Percentiles rank a stretch among this genome's conserved stretches.
Evolutionary conservation across 1,140 invertebrate genomes (phyloP).

Genomic region (Bombus superbus): DNA sequence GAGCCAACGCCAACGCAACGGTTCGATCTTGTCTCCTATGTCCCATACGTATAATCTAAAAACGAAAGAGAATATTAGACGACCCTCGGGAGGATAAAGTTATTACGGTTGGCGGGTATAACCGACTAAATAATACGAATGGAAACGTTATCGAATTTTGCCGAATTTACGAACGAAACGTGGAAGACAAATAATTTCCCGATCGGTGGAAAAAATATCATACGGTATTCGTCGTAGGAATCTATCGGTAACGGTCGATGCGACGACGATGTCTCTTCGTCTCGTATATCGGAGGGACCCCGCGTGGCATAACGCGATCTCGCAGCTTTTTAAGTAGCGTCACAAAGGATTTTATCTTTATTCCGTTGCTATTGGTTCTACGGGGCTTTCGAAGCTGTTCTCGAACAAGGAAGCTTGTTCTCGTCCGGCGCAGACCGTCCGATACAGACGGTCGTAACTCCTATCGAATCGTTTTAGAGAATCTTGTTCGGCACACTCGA

Average conservation of each 20-base stretch:
- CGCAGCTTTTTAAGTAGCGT: neutral
- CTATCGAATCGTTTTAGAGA: neutral
- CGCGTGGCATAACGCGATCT: too few species aligned
- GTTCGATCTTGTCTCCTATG: neutral
- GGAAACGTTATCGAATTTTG: neutral
- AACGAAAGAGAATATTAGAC: neutral
- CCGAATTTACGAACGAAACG: too few species aligned
- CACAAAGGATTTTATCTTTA: neutral
- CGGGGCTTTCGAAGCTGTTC: neutral
- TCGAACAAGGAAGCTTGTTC: neutral
- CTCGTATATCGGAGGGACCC: neutral
- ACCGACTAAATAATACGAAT: neutral
- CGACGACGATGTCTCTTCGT: neutral
- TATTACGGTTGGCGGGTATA: neutral
- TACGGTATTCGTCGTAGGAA: too few species aligned
- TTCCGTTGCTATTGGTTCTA: neutral
- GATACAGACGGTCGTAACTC: neutral
- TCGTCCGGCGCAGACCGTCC: neutral
- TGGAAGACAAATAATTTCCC: too few species aligned
- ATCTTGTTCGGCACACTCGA: neutral
- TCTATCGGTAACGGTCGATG: too few species aligned
- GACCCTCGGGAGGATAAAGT: neutral
- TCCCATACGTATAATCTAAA: neutral
- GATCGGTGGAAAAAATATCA: too few species aligned
- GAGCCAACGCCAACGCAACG: neutral